These are phyloP conservation scores for Empidonax traillii DNA, from an alignment of 2,113 vertebrate genomes.

Conservation along the genomic window DNA sequence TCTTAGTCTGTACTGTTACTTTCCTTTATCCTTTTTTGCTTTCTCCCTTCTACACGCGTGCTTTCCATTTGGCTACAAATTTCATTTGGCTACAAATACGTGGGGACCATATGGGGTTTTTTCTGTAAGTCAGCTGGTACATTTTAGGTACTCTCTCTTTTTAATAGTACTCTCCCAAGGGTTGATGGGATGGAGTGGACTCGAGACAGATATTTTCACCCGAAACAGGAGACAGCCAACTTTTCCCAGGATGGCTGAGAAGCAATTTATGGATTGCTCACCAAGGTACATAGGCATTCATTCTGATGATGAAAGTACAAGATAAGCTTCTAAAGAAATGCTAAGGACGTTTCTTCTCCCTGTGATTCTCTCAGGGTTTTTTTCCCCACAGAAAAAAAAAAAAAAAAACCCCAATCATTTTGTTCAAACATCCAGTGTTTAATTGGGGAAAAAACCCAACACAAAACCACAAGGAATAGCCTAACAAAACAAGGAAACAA, in stretches of 20 bases:
- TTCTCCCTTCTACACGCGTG: neutral
- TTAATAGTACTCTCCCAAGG: neutral
- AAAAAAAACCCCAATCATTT: neutral
- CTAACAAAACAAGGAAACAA: neutral
- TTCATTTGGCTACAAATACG: neutral
- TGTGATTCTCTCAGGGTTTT: neutral
- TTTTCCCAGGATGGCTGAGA: neutral
- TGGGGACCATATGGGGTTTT: neutral
- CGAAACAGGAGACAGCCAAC: neutral
- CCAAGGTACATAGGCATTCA: neutral
- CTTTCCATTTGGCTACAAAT: neutral
- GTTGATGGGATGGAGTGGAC: neutral
- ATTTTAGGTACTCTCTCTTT: neutral
- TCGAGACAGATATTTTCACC: neutral
- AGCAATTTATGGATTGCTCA: rapidly evolving
- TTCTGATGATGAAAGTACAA: neutral
- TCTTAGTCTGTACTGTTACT: neutral
- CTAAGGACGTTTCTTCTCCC: neutral
- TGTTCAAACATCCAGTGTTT: neutral
- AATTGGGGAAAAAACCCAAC: neutral
- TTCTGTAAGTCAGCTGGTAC: neutral
- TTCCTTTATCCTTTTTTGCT: neutral
- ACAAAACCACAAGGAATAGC: neutral
- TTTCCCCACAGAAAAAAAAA: neutral
- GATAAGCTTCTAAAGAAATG: neutral